These are phyloP conservation scores for Alectoris magna DNA, from an alignment of 2,797 vertebrate genomes.

Conservation along the genomic window DNA sequence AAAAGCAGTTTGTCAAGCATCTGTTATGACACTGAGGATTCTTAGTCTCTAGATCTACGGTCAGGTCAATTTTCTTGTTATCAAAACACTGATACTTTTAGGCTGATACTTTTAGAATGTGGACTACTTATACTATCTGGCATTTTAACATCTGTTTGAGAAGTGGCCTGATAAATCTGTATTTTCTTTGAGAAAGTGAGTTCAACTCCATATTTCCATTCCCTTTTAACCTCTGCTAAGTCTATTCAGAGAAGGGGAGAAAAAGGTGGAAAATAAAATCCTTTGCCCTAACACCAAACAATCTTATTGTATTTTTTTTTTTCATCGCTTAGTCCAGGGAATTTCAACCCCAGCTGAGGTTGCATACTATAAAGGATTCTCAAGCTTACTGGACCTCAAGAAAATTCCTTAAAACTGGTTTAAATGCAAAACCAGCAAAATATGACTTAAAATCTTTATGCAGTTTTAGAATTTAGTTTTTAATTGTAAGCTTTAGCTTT, in stretches of 20 bases:
- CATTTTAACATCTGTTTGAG: slow-evolving; percentile 20
- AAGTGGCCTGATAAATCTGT: not conserved
- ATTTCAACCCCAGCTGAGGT: not conserved
- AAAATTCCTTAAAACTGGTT: not conserved
- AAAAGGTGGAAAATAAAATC: not conserved
- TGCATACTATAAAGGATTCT: not conserved
- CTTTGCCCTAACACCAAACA: not conserved
- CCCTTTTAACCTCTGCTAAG: not conserved
- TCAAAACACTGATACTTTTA: slow-evolving; percentile 13
- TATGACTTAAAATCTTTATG: not conserved
- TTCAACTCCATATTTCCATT: not conserved
- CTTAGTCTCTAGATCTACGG: not conserved
- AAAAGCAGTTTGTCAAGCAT: not conserved
- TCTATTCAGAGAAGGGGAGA: rapidly evolving
- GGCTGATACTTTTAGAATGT: not conserved
- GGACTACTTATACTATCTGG: not conserved
- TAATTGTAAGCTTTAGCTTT: not conserved
- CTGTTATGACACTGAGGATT: not conserved
- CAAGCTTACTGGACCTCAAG: not conserved
- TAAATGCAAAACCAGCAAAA: not conserved
- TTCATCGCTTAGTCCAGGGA: not conserved
- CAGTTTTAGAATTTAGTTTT: not conserved
- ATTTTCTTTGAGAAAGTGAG: not conserved
- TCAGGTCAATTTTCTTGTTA: slow-evolving; percentile 42
- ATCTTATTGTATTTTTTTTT: not conserved